A percentile compares a stretch with the other conserved stretches of the same genome.
Conservation (phyloP, 2,888 invertebrate genomes). For the Trichogramma dendrolimi region DNA sequence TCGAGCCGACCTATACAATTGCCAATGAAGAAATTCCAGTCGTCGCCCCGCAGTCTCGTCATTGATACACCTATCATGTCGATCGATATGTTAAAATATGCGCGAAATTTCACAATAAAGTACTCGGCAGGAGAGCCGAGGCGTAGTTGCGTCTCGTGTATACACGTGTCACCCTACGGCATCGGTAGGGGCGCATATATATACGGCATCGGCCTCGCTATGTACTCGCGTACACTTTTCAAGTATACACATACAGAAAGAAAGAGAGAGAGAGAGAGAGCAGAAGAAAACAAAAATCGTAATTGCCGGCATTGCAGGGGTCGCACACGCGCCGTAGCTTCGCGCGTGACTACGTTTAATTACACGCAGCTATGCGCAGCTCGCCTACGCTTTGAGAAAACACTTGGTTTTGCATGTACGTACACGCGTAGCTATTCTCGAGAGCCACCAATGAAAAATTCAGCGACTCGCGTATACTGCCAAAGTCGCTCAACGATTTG, state of each 20-base stretch:
- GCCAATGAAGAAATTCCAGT: background rate
- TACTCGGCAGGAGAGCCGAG: conserved; percentile 1
- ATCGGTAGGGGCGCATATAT: background rate
- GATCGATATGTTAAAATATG: conserved; percentile 26
- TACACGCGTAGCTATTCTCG: background rate
- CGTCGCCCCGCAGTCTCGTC: background rate
- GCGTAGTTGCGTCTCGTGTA: background rate
- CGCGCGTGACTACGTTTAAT: conserved; percentile 46
- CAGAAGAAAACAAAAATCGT: conserved; percentile 38
- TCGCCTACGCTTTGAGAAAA: no score
- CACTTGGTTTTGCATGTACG: background rate
- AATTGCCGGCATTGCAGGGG: conserved; percentile 52
- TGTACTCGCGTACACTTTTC: background rate
- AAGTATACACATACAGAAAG: conserved; percentile 20
- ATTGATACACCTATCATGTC: background rate
- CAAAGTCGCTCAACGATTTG: no score
- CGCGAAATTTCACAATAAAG: conserved; percentile 24
- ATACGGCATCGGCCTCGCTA: no score
- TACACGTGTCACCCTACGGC: background rate
- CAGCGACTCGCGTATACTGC: no score
- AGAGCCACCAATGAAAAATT: background rate
- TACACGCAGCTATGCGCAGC: conserved; percentile 42
- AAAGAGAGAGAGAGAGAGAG: conserved; percentile 27
- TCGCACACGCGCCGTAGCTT: conserved; percentile 34
- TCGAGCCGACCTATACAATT: no score